These are phyloP conservation scores for Acanthisitta chloris DNA, from an alignment of 2,113 vertebrate genomes.

Conservation along the genomic window DNA sequence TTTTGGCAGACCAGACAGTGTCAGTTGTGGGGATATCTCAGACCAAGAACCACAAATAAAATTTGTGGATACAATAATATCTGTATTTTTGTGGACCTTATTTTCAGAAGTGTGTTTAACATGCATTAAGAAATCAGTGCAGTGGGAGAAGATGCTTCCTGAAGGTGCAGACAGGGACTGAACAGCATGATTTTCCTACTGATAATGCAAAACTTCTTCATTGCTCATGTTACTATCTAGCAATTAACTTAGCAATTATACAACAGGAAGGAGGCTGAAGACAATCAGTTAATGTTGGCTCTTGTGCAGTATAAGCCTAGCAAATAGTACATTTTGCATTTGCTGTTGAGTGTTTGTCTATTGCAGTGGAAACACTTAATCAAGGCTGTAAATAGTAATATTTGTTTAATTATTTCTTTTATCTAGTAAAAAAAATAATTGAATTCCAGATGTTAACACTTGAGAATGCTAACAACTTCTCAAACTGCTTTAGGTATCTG, in stretches of 20 bases:
- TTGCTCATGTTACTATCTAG: neutral
- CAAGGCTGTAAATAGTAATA: neutral
- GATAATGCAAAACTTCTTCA: neutral
- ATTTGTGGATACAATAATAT: neutral
- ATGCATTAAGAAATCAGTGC: neutral
- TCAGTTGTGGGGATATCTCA: neutral
- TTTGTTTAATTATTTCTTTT: neutral
- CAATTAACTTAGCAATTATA: neutral
- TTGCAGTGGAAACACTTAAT: neutral
- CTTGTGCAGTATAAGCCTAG: neutral
- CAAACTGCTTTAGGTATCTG: neutral
- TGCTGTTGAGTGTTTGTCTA: neutral
- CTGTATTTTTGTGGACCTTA: neutral
- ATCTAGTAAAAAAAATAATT: neutral
- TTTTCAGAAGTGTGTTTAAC: neutral
- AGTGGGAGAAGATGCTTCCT: neutral
- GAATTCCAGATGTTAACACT: neutral
- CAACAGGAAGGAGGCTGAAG: neutral
- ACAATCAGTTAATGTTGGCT: neutral
- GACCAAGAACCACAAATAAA: neutral
- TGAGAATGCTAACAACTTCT: neutral
- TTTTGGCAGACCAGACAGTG: neutral
- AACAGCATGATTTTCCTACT: neutral
- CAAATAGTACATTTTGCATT: neutral
- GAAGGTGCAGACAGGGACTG: neutral